Evolutionary conservation across 2,113 vertebrate species (phyloP).

Genomic region (Pipra filicauda): DNA sequence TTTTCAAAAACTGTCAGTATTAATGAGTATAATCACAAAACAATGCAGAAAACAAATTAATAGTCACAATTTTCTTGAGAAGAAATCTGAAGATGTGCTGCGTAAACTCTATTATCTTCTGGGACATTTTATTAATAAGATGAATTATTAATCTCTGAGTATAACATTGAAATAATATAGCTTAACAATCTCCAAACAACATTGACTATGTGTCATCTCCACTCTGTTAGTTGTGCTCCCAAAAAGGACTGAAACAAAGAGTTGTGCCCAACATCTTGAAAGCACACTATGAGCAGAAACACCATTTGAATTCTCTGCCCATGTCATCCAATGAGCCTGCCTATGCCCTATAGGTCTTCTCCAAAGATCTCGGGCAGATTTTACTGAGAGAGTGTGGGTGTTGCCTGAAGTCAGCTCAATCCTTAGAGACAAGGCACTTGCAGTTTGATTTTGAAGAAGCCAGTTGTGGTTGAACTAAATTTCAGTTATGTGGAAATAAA

Average conservation of each 20-base stretch:
- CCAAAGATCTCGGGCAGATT: not conserved
- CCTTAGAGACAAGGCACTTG: not conserved
- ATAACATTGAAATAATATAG: not conserved
- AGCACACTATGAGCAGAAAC: not conserved
- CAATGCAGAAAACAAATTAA: not conserved
- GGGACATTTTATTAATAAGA: not conserved
- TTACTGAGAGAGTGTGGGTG: rapidly evolving
- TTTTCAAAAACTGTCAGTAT: not conserved
- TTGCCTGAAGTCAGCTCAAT: rapidly evolving
- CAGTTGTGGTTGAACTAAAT: not conserved
- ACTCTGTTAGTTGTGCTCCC: not conserved
- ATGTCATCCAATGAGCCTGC: not conserved
- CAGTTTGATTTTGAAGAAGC: not conserved
- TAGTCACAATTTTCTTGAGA: not conserved
- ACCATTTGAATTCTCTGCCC: not conserved
- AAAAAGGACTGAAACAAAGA: not conserved
- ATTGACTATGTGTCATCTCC: not conserved
- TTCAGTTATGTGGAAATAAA: not conserved
- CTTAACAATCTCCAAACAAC: not conserved
- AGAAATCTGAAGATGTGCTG: not conserved
- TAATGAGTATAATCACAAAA: not conserved
- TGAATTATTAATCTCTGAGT: not conserved
- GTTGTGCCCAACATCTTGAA: not conserved
- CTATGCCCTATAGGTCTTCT: not conserved
- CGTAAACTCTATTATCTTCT: not conserved